Base-by-base conservation (phyloP, 1,140 invertebrate species). In the Bicyclus anynana region DNA sequence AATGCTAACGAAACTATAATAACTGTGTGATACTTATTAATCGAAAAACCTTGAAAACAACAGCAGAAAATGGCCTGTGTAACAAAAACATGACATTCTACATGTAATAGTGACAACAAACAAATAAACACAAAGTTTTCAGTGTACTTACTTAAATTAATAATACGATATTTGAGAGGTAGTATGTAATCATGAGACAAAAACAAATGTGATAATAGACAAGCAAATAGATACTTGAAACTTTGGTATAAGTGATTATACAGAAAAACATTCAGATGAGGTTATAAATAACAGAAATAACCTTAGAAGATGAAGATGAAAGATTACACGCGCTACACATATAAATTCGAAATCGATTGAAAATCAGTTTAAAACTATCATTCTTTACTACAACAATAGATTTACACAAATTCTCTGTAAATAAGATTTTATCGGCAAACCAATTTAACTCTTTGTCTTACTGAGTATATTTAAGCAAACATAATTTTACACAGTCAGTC, bases 281-380 rank as follows among this genome's bases (percentile, higher is more conserved):
- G 5, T 0, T 27, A 9, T 1, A 27, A 27, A 26, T 4, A 27
- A 27, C 5, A 2, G 5, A 33, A 7, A 7, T 33, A 4, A 33
- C 10, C n/a, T 40, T 14, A 40, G 14, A 40, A 40, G 13, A 40
- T 40, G 48, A 46, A 46, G 26, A 58, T 51, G 55, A 58, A 18
- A 58, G 26, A 53, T 42, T 18, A 51, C 47, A 37, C 21, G 46
- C 42, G 27, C 58, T 59, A 59, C 51, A 38, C 35, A 46, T 47
- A 37, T 59, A 59, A 59, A 59, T 59, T 59, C 58, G 58, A 59
- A 48, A 59, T 59, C 44, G 44, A 55, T 54, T 49, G 42, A 59
- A 59, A 52, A 58, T 44, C 12, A 53, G 23, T 20, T 58, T 49
- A 42, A 37, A 33, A 58, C 38, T 46, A 33, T 17, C 18, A 20